Percentiles rank a stretch among this genome's conserved stretches.
phyloP scores from a whole-genome alignment of 2,797 vertebrate species.

The Trematomus bernacchii region DNA sequence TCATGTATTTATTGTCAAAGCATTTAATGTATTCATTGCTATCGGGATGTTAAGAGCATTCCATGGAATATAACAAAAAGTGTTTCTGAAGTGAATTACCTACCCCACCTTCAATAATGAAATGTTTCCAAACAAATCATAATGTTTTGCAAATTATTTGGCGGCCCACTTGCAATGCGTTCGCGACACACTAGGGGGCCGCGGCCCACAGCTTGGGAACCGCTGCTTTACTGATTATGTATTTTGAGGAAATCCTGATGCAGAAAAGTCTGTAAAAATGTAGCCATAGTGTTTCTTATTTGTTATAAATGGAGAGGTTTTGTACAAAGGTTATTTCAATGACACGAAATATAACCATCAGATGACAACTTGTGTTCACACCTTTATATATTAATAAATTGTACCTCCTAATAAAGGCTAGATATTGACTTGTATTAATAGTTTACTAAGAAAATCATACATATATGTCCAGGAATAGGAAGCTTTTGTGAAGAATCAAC shows the following conservation, averaged over 20 bases:
- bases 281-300: not conserved
- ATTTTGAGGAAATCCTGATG: not conserved
- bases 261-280: constrained; percentile 2
- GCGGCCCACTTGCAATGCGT: too few species aligned
- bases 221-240: not conserved
- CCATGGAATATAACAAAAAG: too few species aligned
- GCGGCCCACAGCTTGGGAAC: too few species aligned
- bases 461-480: not conserved
- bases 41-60: too few species aligned
- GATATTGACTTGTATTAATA: not conserved
- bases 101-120: too few species aligned
- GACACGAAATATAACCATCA: not conserved
- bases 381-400: not conserved
- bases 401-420: not conserved
- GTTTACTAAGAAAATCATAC: not conserved
- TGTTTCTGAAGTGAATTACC: too few species aligned
- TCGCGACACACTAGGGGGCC: too few species aligned
- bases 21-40: too few species aligned
- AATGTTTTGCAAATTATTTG: too few species aligned
- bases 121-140: too few species aligned
- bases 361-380: not conserved
- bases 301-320: not conserved
- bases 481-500: not conserved
- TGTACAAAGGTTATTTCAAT: not conserved
- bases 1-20: too few species aligned